Evolutionary conservation across 1,140 invertebrate genomes (phyloP).

Genomic region (Wasmannia auropunctata): DNA sequence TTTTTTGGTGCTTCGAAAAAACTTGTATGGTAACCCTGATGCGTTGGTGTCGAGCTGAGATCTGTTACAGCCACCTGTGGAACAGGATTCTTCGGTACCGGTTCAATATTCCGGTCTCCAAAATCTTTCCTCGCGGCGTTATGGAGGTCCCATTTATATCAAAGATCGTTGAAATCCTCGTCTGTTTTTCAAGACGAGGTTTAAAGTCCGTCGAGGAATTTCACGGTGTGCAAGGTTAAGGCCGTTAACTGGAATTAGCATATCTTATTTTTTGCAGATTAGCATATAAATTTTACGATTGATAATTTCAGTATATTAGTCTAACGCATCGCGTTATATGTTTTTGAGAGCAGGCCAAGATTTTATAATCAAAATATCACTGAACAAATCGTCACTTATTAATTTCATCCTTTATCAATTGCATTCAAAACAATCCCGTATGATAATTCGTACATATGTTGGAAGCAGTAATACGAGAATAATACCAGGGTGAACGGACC

Average conservation of each 20-base stretch:
- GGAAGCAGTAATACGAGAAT: neutral
- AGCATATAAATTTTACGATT: neutral
- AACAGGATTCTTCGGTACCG: constrained; percentile 62
- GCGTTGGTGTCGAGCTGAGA: constrained; percentile 23
- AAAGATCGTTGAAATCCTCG: neutral
- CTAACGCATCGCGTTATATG: neutral
- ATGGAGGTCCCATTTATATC: constrained; percentile 3
- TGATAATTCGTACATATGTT: neutral
- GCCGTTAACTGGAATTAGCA: constrained; percentile 19
- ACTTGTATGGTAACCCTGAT: constrained; percentile 8
- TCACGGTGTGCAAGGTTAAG: constrained; percentile 15
- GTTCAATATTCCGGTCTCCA: constrained; percentile 51
- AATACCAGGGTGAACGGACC: neutral
- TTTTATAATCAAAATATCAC: neutral
- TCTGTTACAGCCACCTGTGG: constrained; percentile 55
- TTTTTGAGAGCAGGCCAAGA: neutral
- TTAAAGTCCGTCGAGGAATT: neutral
- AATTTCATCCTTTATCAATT: neutral
- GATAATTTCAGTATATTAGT: neutral
- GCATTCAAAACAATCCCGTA: neutral
- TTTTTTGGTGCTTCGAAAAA: neutral
- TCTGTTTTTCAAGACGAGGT: neutral
- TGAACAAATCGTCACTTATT: neutral
- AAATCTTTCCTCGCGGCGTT: constrained; percentile 23
- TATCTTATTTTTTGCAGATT: neutral